Percentiles rank a stretch among this genome's conserved stretches.
phyloP scores from a whole-genome alignment of 1,140 invertebrate genomes.

The Oryctes rhinoceros region DNA sequence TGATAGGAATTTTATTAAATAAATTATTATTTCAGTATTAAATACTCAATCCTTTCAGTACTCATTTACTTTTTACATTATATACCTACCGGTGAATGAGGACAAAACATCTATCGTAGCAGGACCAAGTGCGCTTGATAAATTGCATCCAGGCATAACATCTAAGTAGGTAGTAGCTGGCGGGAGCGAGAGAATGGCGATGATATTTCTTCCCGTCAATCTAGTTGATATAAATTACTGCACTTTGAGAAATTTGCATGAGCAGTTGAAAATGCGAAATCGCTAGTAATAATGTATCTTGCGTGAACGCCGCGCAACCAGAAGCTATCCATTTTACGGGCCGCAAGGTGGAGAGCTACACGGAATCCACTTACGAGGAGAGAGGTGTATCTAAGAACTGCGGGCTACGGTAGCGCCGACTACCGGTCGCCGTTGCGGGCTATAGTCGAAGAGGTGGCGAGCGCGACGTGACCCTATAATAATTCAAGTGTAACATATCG shows the following conservation, averaged over 20 bases:
- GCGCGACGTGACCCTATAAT: not conserved
- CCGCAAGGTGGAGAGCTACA: not conserved
- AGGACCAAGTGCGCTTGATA: not conserved
- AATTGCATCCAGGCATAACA: not conserved
- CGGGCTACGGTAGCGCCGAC: not conserved
- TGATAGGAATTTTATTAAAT: too few relatives aligned
- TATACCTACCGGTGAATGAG: too few relatives aligned
- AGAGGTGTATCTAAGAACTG: not conserved
- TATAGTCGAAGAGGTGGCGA: not conserved
- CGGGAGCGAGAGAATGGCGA: not conserved
- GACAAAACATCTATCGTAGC: too few relatives aligned
- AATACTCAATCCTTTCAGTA: too few relatives aligned
- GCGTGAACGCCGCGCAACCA: not conserved
- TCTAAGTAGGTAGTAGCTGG: constrained; percentile 4
- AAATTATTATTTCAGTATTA: too few relatives aligned
- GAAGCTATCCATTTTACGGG: not conserved
- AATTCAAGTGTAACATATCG: constrained; percentile 3
- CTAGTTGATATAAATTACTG: constrained; percentile 15
- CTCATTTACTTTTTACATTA: too few relatives aligned
- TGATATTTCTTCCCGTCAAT: constrained; percentile 10
- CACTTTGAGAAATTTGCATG: constrained; percentile 3
- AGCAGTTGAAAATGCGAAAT: constrained; percentile 10
- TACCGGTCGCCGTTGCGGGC: not conserved
- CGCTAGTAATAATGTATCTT: constrained; percentile 15
- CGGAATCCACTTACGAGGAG: not conserved